Evolutionary conservation across 2,797 vertebrate species (phyloP).

Genomic region (Sphenopsis melanotis): DNA sequence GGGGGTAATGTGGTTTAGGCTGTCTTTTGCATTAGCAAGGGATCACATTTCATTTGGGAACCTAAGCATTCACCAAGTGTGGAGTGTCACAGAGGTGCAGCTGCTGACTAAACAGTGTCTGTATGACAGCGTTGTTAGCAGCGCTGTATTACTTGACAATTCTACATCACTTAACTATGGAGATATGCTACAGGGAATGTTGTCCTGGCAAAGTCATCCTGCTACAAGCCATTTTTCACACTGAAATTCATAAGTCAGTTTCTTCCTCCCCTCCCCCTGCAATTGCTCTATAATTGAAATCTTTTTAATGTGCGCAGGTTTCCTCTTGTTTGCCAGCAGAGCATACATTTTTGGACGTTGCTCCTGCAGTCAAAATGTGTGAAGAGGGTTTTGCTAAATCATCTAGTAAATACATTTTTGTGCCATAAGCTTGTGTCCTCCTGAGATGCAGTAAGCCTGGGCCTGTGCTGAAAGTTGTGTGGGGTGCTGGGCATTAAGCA

Average conservation of each 20-base stretch:
- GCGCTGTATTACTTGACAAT: conserved; percentile 32
- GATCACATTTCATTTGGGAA: conserved; percentile 60
- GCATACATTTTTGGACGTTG: neutral
- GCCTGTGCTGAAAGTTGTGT: neutral
- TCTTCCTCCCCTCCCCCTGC: neutral
- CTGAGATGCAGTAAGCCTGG: neutral
- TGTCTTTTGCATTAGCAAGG: conserved; percentile 40
- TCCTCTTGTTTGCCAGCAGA: neutral
- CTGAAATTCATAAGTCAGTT: neutral
- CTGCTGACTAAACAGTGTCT: conserved; percentile 67
- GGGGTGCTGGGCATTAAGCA: neutral
- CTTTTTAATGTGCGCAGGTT: neutral
- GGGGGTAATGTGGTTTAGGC: neutral
- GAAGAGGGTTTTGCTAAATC: neutral
- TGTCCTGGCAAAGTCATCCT: conserved; percentile 55
- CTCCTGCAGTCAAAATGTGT: neutral
- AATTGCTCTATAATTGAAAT: neutral
- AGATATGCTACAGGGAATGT: neutral
- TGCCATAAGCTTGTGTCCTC: neutral
- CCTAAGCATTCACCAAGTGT: conserved; percentile 55
- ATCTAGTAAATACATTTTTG: neutral
- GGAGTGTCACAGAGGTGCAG: conserved; percentile 54
- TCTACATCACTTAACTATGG: conserved; percentile 11
- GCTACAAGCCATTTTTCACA: neutral
- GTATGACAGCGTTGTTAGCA: conserved; percentile 51